Base-by-base conservation (phyloP, 2,113 vertebrate genomes). In the Ia io region DNA sequence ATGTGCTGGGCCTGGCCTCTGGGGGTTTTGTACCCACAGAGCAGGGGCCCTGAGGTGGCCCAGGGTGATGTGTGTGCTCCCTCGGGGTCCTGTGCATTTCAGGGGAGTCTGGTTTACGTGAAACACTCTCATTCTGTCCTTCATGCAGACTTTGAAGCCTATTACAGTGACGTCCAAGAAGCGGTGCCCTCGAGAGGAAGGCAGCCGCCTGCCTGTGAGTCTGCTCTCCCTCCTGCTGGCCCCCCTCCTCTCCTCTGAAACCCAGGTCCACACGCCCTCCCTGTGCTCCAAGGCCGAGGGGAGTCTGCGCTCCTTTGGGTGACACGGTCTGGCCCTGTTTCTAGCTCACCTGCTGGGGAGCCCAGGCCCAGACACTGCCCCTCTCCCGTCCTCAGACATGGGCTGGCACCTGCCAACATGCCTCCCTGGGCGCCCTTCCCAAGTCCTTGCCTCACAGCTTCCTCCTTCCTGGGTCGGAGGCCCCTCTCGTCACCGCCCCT, bases 131-230 rank as follows among this genome's bases (percentile, higher is more conserved):
- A 2, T 88, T 80, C 79, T 70, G 6, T 59, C 77, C 28, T 94
- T 85, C 9, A 56, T n/a, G 5, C 90, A 98, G 98, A 98, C 94
- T 98, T 97, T 88, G 97, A 98, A n/a, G 84, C 78, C 69, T 95
- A 96, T 49, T 97, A 98, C 77, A 89, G 95, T 47, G 95, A 96
- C 16, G 89, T 98, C 74, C 97, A 99, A 77, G 99, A 99, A 96
- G 99, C 98, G 10, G 14, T 47, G 51, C 93, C 95, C 0, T 90
- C 96, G 16, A 6, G 16, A 32, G 96, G 97, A 59, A 95, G 98
- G 88, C 94, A 84, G 37, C 84, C 89, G 73, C 94, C 94, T 92
- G 74, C 94, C 78, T 79, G 32, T 37, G 47, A 73, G 83, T 83
- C 67, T 37, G 9, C 20, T 59, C 56, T 59, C 8, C 56, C 56